Percentiles rank a stretch among this genome's conserved stretches.
phyloP scores from a whole-genome alignment of 1,140 invertebrate species.

The Drosophila murphyi region DNA sequence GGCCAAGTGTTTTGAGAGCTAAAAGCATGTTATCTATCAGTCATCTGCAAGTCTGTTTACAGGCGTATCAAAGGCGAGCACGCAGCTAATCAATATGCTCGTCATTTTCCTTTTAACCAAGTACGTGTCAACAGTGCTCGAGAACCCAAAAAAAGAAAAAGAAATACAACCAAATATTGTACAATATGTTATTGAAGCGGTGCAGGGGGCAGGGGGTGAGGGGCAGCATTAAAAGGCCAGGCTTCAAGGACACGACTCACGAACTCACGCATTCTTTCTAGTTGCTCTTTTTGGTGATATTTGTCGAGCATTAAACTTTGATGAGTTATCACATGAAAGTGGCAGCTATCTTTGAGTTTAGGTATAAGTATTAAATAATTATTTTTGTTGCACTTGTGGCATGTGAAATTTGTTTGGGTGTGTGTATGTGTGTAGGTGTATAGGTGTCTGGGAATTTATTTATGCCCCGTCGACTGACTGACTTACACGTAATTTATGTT shows the following conservation, averaged over 20 bases:
- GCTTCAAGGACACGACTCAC: conserved; percentile 22
- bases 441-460: conserved; percentile 43
- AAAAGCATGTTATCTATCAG: conserved; percentile 71
- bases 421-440: background rate
- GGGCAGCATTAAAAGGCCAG: conserved; percentile 28
- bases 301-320: conserved; percentile 65
- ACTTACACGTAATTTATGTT: conserved; percentile 71
- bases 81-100: conserved; percentile 80
- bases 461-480: conserved; percentile 28
- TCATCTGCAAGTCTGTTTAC: conserved; percentile 67
- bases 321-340: conserved; percentile 68
- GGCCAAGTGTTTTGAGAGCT: conserved; percentile 64
- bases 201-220: background rate
- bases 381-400: conserved; percentile 57
- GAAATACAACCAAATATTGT: conserved; percentile 23
- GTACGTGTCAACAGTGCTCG: conserved; percentile 74
- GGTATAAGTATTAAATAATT: conserved; percentile 65
- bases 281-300: conserved; percentile 61
- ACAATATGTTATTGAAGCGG: conserved; percentile 11
- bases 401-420: conserved; percentile 40
- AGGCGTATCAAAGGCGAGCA: conserved; percentile 66
- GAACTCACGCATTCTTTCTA: conserved; percentile 32
- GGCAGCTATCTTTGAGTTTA: conserved; percentile 15
- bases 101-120: conserved; percentile 81
- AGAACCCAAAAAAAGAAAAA: conserved; percentile 1